phyloP scores from a whole-genome alignment of 2,888 invertebrate species.

The Sympetrum striolatum region DNA sequence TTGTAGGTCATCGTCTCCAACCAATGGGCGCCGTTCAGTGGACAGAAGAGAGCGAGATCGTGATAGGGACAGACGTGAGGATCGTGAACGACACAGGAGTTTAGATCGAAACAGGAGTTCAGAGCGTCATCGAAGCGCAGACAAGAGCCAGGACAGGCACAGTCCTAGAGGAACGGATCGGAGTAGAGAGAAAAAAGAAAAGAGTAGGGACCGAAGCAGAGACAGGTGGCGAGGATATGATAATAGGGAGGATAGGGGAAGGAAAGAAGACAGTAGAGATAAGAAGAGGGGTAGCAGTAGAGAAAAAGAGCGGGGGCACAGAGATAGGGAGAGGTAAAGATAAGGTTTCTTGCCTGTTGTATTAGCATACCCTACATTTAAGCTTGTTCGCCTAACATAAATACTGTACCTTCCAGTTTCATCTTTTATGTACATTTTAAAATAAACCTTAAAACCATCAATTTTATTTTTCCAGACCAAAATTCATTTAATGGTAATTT shows the following conservation, averaged over 20 bases:
- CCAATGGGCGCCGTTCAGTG: conserved; percentile 45
- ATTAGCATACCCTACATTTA: no score
- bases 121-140: conserved; percentile 45
- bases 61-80: conserved; percentile 50
- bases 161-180: background rate
- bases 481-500: no score
- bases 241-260: conserved; percentile 56
- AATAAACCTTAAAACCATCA: no score
- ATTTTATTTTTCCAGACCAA: no score
- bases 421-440: no score
- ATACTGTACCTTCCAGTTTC: no score
- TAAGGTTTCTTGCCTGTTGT: conserved; percentile 15
- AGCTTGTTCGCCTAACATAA: no score
- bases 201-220: background rate
- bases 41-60: conserved; percentile 49
- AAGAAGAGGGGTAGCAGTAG: conserved; percentile 49
- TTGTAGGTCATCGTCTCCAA: conserved; percentile 30
- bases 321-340: conserved; percentile 53
- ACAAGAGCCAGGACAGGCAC: background rate
- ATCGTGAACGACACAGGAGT: conserved; percentile 51
- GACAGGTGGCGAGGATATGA: conserved; percentile 54
- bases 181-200: background rate
- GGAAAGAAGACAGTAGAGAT: conserved; percentile 49
- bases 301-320: conserved; percentile 53
- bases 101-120: conserved; percentile 45